Base-by-base conservation (phyloP, 2,113 vertebrate genomes). In the Proteles cristata region DNA sequence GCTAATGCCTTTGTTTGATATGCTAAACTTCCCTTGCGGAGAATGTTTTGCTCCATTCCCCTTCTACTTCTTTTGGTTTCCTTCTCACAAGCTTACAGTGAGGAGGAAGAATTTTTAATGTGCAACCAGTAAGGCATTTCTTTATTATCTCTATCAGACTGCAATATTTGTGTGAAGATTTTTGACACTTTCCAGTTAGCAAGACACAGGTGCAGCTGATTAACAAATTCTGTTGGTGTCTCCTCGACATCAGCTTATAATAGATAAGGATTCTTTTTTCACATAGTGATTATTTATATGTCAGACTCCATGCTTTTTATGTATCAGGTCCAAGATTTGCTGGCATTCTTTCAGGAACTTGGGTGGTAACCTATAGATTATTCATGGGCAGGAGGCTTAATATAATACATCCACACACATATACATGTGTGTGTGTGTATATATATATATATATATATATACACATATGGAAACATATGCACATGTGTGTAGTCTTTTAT, bases 1-100 rank as follows among this genome's bases (percentile, higher is more conserved):
- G 43, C 58, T 90, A 45, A 94, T 84, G 50, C 65, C 39, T 23
- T 92, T 94, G 43, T 96, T 96, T 93, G 88, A 97, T 97, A 96
- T 90, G 77, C 71, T 94, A 93, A 95, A 84, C 65, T 95, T 90
- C 39, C 39, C 53, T 94, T 94, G 83, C 80, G 93, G 43, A 90
- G 55, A 90, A 87, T 81, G 21, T 90, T 96, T 93, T 96, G 81
- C 93, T 96, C 58, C 58, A n/a, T 88, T 95, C 61, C 43, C 43
- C 35, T 84, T 96, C 66, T 94, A 33, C 33, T 14, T 25, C 76
- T 76, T 92, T 88, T 69, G 68, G 33, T n/a, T 96, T n/a, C 31
- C 45, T 83, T 93, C 43, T 95, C 35, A 88, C 35, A 93, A 79
- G 58, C 61, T 94, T 88, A 96, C 17, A 76, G 14, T 45, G 35